phyloP scores from a whole-genome alignment of 2,113 vertebrate genomes.

The Psophia crepitans region DNA sequence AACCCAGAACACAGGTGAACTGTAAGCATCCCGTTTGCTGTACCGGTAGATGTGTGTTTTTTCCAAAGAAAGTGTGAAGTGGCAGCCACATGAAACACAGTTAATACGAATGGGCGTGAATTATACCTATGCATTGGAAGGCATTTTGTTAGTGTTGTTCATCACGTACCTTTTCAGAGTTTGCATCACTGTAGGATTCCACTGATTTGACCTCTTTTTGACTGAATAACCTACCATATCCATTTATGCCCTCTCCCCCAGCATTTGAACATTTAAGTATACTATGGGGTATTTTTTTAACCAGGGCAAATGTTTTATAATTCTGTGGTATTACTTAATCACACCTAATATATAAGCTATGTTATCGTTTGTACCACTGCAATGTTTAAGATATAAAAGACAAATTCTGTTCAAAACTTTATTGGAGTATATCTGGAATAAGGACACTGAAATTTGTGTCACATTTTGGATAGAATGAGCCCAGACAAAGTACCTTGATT shows the following conservation, averaged over 20 bases:
- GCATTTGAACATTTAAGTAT: not conserved
- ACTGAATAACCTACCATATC: not conserved
- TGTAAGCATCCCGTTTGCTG: no score
- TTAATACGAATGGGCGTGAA: not conserved
- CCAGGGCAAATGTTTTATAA: not conserved
- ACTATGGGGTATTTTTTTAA: not conserved
- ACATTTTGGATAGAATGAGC: not conserved
- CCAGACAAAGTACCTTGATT: not conserved
- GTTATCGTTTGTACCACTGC: not conserved
- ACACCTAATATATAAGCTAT: not conserved
- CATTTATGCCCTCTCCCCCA: not conserved
- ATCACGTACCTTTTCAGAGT: not conserved
- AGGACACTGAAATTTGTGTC: not conserved
- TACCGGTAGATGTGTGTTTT: not conserved
- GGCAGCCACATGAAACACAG: not conserved
- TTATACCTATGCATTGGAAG: not conserved
- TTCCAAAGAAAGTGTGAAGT: not conserved
- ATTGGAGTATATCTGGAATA: not conserved
- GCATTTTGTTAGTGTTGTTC: not conserved
- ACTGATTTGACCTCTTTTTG: not conserved
- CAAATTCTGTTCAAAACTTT: not conserved
- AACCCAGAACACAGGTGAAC: no score
- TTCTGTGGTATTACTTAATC: not conserved
- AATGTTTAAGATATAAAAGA: not conserved
- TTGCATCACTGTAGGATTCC: not conserved